Evolutionary conservation across 2,888 invertebrate species (phyloP).

Genomic region (Mesoligia furuncula): DNA sequence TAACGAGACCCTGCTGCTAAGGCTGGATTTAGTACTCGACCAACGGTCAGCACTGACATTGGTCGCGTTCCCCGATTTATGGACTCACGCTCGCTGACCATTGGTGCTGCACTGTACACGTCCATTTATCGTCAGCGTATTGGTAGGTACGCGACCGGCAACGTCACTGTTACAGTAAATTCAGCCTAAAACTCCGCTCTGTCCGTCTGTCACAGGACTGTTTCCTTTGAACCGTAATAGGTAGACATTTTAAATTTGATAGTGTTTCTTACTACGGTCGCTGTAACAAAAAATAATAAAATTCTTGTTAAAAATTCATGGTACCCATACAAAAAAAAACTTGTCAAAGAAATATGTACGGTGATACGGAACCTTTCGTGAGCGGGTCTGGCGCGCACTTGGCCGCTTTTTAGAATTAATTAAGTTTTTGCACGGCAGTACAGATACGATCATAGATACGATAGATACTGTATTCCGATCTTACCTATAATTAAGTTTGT

Average conservation of each 20-base stretch:
- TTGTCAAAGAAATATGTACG: background rate
- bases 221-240: background rate
- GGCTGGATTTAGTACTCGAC: background rate
- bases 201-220: background rate
- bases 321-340: background rate
- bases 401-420: conserved; percentile 5
- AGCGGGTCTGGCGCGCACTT: background rate
- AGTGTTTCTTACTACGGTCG: background rate
- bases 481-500: conserved; percentile 51
- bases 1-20: background rate
- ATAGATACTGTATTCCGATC: conserved; percentile 50
- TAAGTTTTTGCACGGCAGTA: conserved; percentile 10
- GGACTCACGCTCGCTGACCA: background rate
- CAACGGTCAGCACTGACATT: background rate
- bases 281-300: background rate
- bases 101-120: background rate
- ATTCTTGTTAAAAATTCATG: background rate
- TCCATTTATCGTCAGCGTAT: background rate
- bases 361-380: background rate
- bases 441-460: background rate
- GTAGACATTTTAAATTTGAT: background rate
- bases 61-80: background rate
- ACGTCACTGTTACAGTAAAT: background rate
- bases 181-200: background rate
- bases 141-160: background rate